Evolutionary conservation across 1,140 invertebrate species (phyloP), one percentile per base, ranked within the genome.

Genomic region (Eciton burchellii): DNA sequence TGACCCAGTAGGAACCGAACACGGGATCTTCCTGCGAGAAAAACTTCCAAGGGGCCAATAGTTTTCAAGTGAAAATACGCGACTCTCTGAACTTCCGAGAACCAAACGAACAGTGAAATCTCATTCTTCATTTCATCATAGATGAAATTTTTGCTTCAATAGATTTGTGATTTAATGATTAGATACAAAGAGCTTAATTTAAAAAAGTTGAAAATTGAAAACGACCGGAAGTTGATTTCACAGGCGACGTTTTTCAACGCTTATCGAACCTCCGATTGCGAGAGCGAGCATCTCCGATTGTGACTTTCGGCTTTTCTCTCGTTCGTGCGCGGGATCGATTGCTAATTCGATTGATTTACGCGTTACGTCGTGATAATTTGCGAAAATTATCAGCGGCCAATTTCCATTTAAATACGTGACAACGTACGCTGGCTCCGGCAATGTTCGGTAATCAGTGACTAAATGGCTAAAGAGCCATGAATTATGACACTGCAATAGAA

Each of bases 321-420:
- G 8, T 29, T 68, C 24, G 41, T 12, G 57, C 41, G 35, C 52
- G 12, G 43, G 35, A 79, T 79, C 21, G 49, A 79, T 79, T 79
- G 29, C 68, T 35, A 54, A 41, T 19, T 62, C 4, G 14, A 29
- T 65, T 74, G 65, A 83, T 59, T 82, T 52, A 52, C n/a, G 49
- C 6, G n/a, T 24, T 21, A 56, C 21, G 3, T 8, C 16, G 29
- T 3, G 29, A 24, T 65, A 57, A 41, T 52, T 65, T 59, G 43
- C 81, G 52, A 76, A 77, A 85, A 83, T 82, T 70, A 85, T 84
- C 63, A 47, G 45, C 24, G 11, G 56, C 52, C 47, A 76, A 84
- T 83, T 74, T 83, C 71, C 71, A 85, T 70, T 59, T 77, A 65
- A 63, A 85, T 76, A 16, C 35, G 5, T 52, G 52, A 49, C 41